Evolutionary conservation across 2,888 invertebrate genomes (phyloP).

Genomic region (Tenthredo distinguenda): DNA sequence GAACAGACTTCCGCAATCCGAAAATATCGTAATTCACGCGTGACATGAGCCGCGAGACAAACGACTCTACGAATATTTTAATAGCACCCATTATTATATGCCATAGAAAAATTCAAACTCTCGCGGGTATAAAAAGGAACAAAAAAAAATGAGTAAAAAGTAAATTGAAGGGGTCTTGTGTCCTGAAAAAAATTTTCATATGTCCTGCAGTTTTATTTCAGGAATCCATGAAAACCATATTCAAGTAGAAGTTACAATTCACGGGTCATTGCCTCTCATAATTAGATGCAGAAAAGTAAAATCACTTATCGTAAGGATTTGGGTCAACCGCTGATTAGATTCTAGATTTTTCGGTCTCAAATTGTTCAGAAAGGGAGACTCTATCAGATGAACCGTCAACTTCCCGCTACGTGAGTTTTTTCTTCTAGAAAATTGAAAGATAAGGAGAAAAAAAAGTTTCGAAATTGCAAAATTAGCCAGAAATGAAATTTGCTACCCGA

Average conservation of each 20-base stretch:
- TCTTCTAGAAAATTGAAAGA: neutral
- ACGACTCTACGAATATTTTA: neutral
- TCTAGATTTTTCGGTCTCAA: neutral
- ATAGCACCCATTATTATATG: neutral
- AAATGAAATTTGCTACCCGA: neutral
- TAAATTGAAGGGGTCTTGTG: neutral
- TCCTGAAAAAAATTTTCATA: neutral
- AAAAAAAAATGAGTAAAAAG: too few relatives aligned
- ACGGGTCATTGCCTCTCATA: neutral
- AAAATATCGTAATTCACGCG: constrained; percentile 52
- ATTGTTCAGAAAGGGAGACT: neutral
- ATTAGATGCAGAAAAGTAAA: neutral
- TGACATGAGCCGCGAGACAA: neutral
- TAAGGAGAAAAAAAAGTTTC: neutral
- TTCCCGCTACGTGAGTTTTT: neutral
- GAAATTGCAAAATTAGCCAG: neutral
- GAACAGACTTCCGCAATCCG: constrained; percentile 70
- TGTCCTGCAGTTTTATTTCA: neutral
- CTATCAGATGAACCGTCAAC: neutral
- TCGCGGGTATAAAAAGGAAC: too few relatives aligned
- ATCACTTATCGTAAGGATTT: neutral
- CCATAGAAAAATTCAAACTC: neutral
- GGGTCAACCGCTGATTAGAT: neutral
- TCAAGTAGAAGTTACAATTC: neutral
- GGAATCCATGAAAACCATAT: neutral